Conservation (phyloP, 1,140 invertebrate genomes). For the Ceratitis capitata region DNA sequence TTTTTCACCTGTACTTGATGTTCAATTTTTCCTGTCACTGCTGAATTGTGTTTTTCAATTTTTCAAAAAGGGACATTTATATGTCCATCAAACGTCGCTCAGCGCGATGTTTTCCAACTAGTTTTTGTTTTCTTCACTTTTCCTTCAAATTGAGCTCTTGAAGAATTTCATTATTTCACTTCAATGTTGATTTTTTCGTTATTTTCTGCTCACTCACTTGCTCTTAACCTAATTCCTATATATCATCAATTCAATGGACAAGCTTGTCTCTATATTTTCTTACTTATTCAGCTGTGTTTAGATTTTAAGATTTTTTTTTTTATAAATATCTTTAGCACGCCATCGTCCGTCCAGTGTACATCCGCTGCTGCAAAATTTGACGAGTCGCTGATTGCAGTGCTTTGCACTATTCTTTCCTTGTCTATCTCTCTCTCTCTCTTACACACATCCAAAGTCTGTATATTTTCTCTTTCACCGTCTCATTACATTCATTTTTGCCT, state of each 20-base stretch:
- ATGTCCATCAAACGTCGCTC: not conserved
- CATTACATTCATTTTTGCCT: not conserved
- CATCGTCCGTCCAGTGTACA: not conserved
- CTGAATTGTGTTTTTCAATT: not conserved
- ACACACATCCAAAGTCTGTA: too few relatives aligned
- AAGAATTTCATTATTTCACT: not conserved
- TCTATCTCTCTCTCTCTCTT: not conserved
- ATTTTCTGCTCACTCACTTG: too few relatives aligned
- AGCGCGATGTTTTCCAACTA: not conserved
- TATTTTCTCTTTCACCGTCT: not conserved
- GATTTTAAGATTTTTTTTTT: not conserved
- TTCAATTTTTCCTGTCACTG: not conserved
- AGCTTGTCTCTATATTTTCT: not conserved
- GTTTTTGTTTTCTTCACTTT: not conserved
- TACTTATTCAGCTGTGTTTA: not conserved
- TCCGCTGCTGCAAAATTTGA: not conserved
- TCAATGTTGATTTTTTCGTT: too few relatives aligned
- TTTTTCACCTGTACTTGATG: not conserved
- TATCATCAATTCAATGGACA: conserved; percentile 2
- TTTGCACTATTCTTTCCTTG: not conserved
- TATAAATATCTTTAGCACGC: not conserved
- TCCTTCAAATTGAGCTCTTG: not conserved
- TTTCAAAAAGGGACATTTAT: not conserved
- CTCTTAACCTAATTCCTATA: not conserved
- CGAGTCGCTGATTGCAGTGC: not conserved